Evolutionary conservation across 1,140 invertebrate genomes (phyloP), one percentile per base, ranked within the genome.

Genomic region (Drosophila serrata): DNA sequence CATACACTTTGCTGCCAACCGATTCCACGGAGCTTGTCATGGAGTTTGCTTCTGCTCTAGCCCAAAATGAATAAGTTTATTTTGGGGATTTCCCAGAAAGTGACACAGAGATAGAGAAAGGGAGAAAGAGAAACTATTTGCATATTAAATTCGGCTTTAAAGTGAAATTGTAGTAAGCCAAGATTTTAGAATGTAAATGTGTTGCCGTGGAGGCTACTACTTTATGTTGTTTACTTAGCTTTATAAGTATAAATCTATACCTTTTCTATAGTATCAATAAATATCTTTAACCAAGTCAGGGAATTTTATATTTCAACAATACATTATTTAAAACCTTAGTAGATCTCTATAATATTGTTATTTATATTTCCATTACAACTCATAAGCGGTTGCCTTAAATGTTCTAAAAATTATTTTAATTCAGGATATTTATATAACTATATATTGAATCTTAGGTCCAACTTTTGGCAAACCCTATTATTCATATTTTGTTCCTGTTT

Each of bases 11-110:
- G 29, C 62, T 35, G 45, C 61, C 35, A 19, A 27, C 45, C n/a
- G 60, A 68, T 49, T 68, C 64, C 60, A 64, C 13, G 29, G 46
- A 65, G 62, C 61, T 51, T 43, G 61, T 69, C 65, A 69, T 65
- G 27, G 40, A 69, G 65, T 51, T 69, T 40, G 64, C 35, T 49
- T 35, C 19, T 39, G 65, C n/a, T 42, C 22, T 33, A 40, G 65
- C 45, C 61, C 43, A 69, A 53, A 31, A 53, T 12, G 45, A 49
- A 65, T 29, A 67, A 67, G 22, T 53, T 69, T 69, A 27, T 51
- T 67, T 53, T 67, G 22, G 37, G 37, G 22, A 67, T 27, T 62
- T 65, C 22, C 57, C 40, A 29, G 31, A 43, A 58, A 58, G 3
- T 19, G 22, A 19, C 56, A 31, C 5, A 49, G n/a, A 49, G 11